Base-by-base conservation (phyloP, 2,797 vertebrate genomes). In the Triplophysa yarkandensis region DNA sequence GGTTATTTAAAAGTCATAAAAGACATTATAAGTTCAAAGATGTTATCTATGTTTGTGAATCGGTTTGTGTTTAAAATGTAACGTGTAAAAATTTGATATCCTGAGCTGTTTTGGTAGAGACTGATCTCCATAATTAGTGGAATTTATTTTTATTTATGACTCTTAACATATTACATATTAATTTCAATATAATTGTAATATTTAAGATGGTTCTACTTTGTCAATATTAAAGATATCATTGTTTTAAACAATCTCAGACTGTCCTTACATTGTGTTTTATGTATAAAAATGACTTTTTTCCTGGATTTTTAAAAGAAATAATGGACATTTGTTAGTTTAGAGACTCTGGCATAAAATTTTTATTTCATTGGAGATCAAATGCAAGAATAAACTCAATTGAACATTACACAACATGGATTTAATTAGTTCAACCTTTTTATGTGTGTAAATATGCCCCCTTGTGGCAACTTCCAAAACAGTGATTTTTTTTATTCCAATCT, bases 381-480 rank as follows among this genome's bases (percentile, higher is more conserved):
- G 70, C 73, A 69, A 43, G 78, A 70, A 69, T 72, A 3, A 75
- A 68, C 82, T 71, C 65, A 30, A 30, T 27, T 58, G 19, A 67
- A 68, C 34, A 36, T 27, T 66, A 46, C 36, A 39, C 14, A n/a
- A 43, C 60, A 39, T 52, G 1, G 32, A 16, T 30, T 17, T n/a
- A 32, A 30, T 17, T 28, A 32, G 30, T 60, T 39, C 54, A 58
- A 21, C 44, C 28, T 28, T 77, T 23, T 28, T 48, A 43, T 64
- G 34, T 66, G 17, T 43, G 17, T 5, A 11, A 63, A 48, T 44
- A 19, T 36, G 52, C 86, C 84, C 80, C 75, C 88, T 86, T 61
- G 32, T 82, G 87, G 79, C 50, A 23, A 14, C 23, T 43, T n/a
- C 5, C 9, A 39, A 39, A 39, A 39, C 11, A 30, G 10, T 23